Evolutionary conservation across 2,113 vertebrate species (phyloP).

Genomic region (Eptesicus fuscus): DNA sequence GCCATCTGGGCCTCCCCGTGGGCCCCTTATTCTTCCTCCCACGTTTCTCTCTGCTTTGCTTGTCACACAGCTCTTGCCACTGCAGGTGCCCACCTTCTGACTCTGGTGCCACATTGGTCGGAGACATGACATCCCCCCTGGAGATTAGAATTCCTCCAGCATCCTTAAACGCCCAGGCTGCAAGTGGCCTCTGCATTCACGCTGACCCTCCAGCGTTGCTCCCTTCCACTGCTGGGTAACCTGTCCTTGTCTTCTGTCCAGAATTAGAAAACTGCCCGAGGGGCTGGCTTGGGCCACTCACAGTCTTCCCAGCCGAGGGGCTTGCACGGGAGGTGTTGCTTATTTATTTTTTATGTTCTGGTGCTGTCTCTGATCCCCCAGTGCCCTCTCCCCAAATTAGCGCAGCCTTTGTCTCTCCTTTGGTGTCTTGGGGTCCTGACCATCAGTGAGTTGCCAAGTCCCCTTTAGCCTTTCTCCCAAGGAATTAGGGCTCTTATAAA

Average conservation of each 20-base stretch:
- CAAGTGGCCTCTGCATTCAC: background rate
- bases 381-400: background rate
- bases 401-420: background rate
- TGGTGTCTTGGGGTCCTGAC: background rate
- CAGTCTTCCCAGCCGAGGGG: background rate
- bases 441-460: background rate
- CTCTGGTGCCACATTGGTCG: background rate
- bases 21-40: background rate
- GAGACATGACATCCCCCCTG: background rate
- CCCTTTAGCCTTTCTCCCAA: background rate
- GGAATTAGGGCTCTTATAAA: background rate
- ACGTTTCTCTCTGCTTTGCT: background rate
- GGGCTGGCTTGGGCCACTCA: background rate
- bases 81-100: background rate
- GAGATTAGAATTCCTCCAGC: background rate
- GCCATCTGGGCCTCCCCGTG: rapidly evolving
- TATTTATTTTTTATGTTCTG: background rate
- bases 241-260: background rate
- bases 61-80: background rate
- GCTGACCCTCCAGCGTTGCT: background rate
- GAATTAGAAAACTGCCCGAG: background rate
- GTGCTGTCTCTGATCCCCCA: background rate
- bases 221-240: background rate
- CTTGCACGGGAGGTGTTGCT: background rate
- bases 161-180: background rate